These are phyloP conservation scores for Neopelma chrysocephalum DNA, from an alignment of 2,797 vertebrate genomes.

Conservation along the genomic window DNA sequence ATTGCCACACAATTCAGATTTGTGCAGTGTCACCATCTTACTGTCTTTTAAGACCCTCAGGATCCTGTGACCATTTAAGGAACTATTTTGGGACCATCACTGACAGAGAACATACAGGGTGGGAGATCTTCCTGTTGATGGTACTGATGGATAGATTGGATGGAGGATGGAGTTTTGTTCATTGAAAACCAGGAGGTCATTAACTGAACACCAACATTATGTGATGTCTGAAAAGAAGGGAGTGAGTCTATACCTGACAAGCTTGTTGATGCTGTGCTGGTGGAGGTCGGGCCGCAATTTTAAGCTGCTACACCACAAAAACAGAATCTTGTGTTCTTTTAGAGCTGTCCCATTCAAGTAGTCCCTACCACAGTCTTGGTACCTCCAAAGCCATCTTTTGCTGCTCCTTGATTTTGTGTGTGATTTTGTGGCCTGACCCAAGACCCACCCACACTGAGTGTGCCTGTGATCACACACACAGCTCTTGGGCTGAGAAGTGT, in stretches of 20 bases:
- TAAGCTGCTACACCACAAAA: neutral
- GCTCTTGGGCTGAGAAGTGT: neutral
- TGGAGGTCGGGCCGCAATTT: neutral
- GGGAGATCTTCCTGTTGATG: neutral
- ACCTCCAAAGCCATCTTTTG: neutral
- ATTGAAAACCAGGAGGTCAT: neutral
- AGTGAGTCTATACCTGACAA: neutral
- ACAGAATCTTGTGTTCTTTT: neutral
- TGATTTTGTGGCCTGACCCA: neutral
- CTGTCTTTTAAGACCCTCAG: neutral
- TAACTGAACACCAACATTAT: neutral
- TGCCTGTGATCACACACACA: no score
- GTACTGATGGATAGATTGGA: neutral
- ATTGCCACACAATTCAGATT: neutral
- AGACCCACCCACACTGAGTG: accelerated
- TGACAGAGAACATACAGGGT: neutral
- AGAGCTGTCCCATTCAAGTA: neutral
- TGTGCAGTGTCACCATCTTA: neutral
- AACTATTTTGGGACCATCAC: neutral
- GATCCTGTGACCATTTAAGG: neutral
- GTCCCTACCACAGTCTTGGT: neutral
- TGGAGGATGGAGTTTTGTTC: neutral
- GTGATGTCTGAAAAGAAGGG: neutral
- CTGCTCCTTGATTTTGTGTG: neutral
- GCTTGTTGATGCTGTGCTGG: neutral